These are phyloP conservation scores for Monochamus saltuarius DNA, from an alignment of 1,140 invertebrate species.

Conservation along the genomic window DNA sequence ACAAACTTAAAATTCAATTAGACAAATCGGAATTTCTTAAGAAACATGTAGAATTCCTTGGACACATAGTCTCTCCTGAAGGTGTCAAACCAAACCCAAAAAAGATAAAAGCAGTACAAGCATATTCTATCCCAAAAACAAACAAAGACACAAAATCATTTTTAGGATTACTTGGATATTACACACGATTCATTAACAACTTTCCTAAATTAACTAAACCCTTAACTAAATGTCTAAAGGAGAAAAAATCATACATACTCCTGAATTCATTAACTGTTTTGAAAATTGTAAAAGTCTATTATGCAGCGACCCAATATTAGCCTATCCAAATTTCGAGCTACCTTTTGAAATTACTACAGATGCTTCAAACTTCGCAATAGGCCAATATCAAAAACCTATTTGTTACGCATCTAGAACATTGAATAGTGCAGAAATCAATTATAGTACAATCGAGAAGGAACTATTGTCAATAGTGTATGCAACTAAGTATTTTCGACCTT, in stretches of 20 bases:
- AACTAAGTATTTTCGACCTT: constrained; percentile 49
- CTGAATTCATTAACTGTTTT: constrained; percentile 20
- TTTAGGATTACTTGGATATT: constrained; percentile 30
- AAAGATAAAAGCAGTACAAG: constrained; percentile 33
- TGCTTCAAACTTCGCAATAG: constrained; percentile 31
- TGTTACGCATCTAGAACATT: constrained; percentile 31
- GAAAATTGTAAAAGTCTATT: constrained; percentile 15
- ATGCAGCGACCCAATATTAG: constrained; percentile 4
- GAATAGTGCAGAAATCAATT: constrained; percentile 37
- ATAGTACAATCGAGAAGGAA: constrained; percentile 46
- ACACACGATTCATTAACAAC: constrained; percentile 37
- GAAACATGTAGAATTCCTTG: constrained; percentile 33
- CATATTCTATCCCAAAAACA: constrained; percentile 37
- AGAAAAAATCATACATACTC: constrained; percentile 6
- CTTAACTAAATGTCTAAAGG: constrained; percentile 14
- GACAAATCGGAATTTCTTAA: constrained; percentile 38
- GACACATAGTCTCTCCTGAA: constrained; percentile 32
- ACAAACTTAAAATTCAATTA: constrained; percentile 14
- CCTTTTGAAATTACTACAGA: constrained; percentile 23
- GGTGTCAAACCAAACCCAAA: constrained; percentile 37
- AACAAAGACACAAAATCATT: constrained; percentile 38
- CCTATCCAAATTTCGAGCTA: constrained; percentile 5
- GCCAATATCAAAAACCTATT: constrained; percentile 36
- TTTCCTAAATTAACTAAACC: constrained; percentile 32
- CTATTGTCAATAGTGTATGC: constrained; percentile 49